phyloP scores from a whole-genome alignment of 2,888 invertebrate species.

The Globia sparganii region DNA sequence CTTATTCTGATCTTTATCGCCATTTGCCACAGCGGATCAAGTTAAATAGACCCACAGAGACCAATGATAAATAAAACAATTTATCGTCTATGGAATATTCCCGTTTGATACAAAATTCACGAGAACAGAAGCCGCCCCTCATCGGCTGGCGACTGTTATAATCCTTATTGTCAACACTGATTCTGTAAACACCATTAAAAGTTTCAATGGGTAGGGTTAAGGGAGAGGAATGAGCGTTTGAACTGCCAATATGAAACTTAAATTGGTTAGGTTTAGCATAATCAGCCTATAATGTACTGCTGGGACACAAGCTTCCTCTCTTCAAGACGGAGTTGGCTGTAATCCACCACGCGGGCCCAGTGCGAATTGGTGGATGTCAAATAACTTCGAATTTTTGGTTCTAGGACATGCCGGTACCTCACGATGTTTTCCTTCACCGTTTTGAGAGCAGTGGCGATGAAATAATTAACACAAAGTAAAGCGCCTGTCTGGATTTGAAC shows the following conservation, averaged over 20 bases:
- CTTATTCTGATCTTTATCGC: background rate
- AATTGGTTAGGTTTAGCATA: background rate
- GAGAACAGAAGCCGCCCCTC: conserved; percentile 27
- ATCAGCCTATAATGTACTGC: too few relatives aligned
- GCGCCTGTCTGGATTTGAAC: too few relatives aligned
- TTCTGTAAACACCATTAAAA: conserved; percentile 66
- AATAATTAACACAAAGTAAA: too few relatives aligned
- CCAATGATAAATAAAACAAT: background rate
- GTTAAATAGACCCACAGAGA: background rate
- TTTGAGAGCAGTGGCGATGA: too few relatives aligned
- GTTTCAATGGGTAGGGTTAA: conserved; percentile 38
- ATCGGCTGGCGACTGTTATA: conserved; percentile 49
- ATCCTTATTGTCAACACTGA: conserved; percentile 66
- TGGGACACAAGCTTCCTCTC: too few relatives aligned
- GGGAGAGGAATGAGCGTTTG: conserved; percentile 17
- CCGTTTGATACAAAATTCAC: conserved; percentile 40
- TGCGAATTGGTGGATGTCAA: too few relatives aligned
- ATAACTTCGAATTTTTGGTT: too few relatives aligned
- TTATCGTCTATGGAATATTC: background rate
- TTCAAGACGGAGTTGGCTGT: too few relatives aligned
- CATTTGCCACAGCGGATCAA: background rate
- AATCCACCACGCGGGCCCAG: too few relatives aligned
- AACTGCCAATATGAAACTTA: conserved; percentile 1
- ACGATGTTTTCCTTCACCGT: too few relatives aligned
- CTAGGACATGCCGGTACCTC: too few relatives aligned